Conservation (phyloP, 1,140 invertebrate genomes). For the Neodiprion virginianus region DNA sequence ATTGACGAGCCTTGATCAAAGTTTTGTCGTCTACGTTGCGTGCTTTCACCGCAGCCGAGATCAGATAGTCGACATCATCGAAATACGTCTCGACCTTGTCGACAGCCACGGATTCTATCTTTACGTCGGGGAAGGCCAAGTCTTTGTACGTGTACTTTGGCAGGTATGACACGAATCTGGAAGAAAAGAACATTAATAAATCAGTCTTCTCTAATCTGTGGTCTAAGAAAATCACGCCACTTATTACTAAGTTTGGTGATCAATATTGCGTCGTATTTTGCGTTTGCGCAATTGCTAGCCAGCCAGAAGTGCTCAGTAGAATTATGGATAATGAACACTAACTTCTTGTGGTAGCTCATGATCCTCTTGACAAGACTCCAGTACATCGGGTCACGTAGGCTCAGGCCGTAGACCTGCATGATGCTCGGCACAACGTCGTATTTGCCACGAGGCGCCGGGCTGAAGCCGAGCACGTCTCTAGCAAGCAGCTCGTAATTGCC, state of each 20-base stretch:
- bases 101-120: too few species aligned
- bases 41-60: slow-evolving; percentile 57
- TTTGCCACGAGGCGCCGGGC: slow-evolving; percentile 46
- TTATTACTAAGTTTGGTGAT: neutral
- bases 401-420: slow-evolving; percentile 51
- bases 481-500: slow-evolving; percentile 54
- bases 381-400: slow-evolving; percentile 62
- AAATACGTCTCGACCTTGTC: slow-evolving; percentile 32
- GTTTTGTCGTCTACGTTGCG: slow-evolving; percentile 49
- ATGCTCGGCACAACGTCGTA: slow-evolving; percentile 51
- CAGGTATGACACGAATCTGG: slow-evolving; percentile 52
- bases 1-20: slow-evolving; percentile 56
- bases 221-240: neutral
- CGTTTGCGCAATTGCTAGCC: too few species aligned
- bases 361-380: slow-evolving; percentile 61
- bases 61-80: slow-evolving; percentile 52
- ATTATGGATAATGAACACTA: slow-evolving; percentile 38
- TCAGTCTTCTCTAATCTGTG: neutral
- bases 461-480: slow-evolving; percentile 52
- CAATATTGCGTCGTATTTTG: neutral
- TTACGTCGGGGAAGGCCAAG: too few species aligned
- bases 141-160: slow-evolving; percentile 42
- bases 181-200: neutral
- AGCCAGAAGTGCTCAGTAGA: neutral
- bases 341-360: slow-evolving; percentile 56